Evolutionary conservation across 2,888 invertebrate genomes (phyloP).

Genomic region (Diaphora mendica): DNA sequence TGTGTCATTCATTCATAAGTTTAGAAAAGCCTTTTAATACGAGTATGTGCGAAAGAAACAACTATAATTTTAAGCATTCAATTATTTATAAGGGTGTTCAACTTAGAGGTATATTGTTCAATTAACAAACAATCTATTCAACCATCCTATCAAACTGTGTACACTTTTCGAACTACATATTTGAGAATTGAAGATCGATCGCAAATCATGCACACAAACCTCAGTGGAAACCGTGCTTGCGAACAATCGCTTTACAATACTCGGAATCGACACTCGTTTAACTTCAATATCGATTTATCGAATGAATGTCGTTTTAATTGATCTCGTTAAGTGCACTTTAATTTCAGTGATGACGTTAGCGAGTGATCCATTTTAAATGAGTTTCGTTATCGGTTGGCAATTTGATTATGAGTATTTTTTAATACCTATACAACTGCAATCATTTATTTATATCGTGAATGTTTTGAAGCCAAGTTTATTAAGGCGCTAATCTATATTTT

Average conservation of each 20-base stretch:
- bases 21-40: too few relatives aligned
- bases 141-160: background rate
- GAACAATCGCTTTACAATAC: conserved; percentile 38
- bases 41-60: too few relatives aligned
- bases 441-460: too few relatives aligned
- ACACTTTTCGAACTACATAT: background rate
- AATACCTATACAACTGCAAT: background rate
- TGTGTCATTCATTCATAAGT: too few relatives aligned
- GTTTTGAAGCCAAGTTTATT: too few relatives aligned
- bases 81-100: background rate
- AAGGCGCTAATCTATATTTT: too few relatives aligned
- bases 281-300: conserved; percentile 58
- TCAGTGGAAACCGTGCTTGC: conserved; percentile 33
- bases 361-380: conserved; percentile 56
- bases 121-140: background rate
- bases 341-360: conserved; percentile 54
- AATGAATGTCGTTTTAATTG: conserved; percentile 66
- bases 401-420: conserved; percentile 1
- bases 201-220: conserved; percentile 29
- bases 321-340: conserved; percentile 64
- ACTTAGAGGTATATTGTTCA: background rate
- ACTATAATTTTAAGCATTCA: background rate
- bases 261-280: conserved; percentile 54
- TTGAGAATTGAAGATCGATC: background rate
- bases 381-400: conserved; percentile 8